A percentile compares a stretch with the other conserved stretches of the same genome.
phyloP scores from a whole-genome alignment of 2,797 vertebrate species.

The Pantherophis vulpinus region DNA sequence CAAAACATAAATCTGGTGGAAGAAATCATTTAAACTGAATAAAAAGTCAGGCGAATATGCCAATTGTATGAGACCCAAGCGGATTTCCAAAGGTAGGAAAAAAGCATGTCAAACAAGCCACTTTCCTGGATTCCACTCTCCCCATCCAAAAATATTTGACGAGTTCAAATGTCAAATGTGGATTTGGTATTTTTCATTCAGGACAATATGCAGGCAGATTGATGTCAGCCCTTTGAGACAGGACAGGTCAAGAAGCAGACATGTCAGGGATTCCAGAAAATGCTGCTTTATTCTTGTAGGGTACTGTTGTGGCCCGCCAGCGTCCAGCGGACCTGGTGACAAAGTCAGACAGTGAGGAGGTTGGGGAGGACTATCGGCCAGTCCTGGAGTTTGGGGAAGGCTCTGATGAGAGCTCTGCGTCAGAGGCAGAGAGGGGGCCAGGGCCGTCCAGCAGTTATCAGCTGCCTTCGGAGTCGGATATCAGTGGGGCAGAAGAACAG shows the following conservation, averaged over 20 bases:
- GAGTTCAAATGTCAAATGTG: not conserved
- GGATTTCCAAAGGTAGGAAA: not conserved
- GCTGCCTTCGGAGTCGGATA: too few species aligned
- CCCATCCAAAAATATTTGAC: not conserved
- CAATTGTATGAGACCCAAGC: not conserved
- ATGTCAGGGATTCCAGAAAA: not conserved
- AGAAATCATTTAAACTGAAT: not conserved
- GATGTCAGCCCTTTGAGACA: not conserved
- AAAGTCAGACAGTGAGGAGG: too few species aligned
- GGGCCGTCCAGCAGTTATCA: too few species aligned
- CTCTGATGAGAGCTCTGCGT: too few species aligned
- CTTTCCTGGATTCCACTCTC: not conserved
- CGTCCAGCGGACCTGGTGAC: too few species aligned
- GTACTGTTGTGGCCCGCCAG: too few species aligned
- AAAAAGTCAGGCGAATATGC: not conserved
- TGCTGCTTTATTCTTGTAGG: too few species aligned
- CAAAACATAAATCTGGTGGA: not conserved
- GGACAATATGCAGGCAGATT: not conserved
- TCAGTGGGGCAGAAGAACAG: too few species aligned
- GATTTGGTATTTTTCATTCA: not conserved
- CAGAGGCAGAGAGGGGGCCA: too few species aligned
- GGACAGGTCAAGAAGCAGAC: not conserved
- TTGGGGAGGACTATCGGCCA: too few species aligned
- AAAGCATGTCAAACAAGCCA: not conserved
- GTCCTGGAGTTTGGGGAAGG: too few species aligned